phyloP scores from a whole-genome alignment of 1,140 invertebrate species.

The Brachionus asplanchnoidis region DNA sequence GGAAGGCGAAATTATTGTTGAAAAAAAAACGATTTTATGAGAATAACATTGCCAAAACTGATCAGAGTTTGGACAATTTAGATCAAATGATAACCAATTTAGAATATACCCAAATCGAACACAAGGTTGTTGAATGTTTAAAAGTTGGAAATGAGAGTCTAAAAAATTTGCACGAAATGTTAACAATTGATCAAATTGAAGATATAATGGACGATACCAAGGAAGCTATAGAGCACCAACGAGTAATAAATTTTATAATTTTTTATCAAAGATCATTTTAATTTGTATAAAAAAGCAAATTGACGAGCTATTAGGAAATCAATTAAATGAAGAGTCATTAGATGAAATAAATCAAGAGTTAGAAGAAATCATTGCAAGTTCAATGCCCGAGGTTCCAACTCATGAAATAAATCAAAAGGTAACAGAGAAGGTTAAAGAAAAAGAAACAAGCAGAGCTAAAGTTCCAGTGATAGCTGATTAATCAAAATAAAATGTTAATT shows the following conservation, averaged over 20 bases:
- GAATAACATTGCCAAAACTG: constrained; percentile 21
- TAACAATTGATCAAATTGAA: constrained; percentile 39
- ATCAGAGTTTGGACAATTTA: constrained; percentile 27
- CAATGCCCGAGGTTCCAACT: constrained; percentile 8
- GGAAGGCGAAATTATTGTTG: constrained; percentile 31
- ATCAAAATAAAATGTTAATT: neutral
- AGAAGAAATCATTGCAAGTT: neutral
- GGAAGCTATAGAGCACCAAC: constrained; percentile 33
- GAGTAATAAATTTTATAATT: neutral
- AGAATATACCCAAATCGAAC: constrained; percentile 35
- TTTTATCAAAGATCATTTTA: neutral
- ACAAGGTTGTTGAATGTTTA: constrained; percentile 30
- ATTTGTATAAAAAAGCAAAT: neutral
- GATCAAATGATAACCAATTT: constrained; percentile 28
- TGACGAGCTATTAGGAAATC: neutral
- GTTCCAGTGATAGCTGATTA: neutral
- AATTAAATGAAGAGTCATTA: constrained; percentile 10
- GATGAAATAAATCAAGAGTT: constrained; percentile 38
- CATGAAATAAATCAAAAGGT: neutral
- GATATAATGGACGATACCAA: constrained; percentile 33
- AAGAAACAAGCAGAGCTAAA: neutral
- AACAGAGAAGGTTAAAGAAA: neutral
- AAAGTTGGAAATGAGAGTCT: constrained; percentile 33
- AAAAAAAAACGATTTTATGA: constrained; percentile 34
- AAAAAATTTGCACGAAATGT: constrained; percentile 33